Percentiles rank a stretch among this genome's conserved stretches.
Evolutionary conservation across 2,888 invertebrate genomes (phyloP).

Genomic region (Pocota personata): DNA sequence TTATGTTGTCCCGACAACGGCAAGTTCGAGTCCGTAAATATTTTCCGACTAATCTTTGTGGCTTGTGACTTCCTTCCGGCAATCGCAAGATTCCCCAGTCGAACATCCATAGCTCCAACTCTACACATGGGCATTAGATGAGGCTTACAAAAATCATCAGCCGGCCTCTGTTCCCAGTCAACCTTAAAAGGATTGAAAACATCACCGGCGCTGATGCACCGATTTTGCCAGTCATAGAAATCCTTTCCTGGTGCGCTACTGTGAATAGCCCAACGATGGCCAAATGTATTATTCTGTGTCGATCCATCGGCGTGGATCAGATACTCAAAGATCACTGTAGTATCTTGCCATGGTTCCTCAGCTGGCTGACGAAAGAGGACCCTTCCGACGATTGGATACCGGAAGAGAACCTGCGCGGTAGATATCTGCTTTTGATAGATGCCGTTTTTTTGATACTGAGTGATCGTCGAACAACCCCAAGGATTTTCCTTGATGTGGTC

Average conservation of each 20-base stretch:
- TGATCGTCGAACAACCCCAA: slow-evolving; percentile 86
- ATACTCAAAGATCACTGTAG: slow-evolving; percentile 91
- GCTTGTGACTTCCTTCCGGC: slow-evolving; percentile 89
- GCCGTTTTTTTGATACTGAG: slow-evolving; percentile 86
- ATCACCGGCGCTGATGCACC: slow-evolving; percentile 91
- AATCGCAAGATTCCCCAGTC: slow-evolving; percentile 88
- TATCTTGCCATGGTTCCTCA: slow-evolving; percentile 92
- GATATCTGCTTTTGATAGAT: slow-evolving; percentile 88
- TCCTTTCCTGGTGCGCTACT: slow-evolving; percentile 91
- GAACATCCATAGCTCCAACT: slow-evolving; percentile 90
- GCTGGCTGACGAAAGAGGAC: slow-evolving; percentile 92
- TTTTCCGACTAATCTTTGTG: slow-evolving; percentile 86
- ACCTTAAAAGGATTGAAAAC: slow-evolving; percentile 91
- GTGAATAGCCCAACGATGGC: slow-evolving; percentile 94
- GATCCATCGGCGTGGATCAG: slow-evolving; percentile 94
- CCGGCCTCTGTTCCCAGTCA: slow-evolving; percentile 86
- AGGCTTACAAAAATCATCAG: slow-evolving; percentile 85
- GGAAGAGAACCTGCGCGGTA: slow-evolving; percentile 91
- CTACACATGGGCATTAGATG: slow-evolving; percentile 86
- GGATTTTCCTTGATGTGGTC: slow-evolving; percentile 78
- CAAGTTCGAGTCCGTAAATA: slow-evolving; percentile 91
- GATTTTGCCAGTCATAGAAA: slow-evolving; percentile 94
- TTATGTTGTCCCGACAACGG: slow-evolving; percentile 90
- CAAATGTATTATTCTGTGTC: slow-evolving; percentile 88
- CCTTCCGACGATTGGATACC: slow-evolving; percentile 94